Conservation (phyloP, 2,797 vertebrate genomes). For the Perodicticus potto region DNA sequence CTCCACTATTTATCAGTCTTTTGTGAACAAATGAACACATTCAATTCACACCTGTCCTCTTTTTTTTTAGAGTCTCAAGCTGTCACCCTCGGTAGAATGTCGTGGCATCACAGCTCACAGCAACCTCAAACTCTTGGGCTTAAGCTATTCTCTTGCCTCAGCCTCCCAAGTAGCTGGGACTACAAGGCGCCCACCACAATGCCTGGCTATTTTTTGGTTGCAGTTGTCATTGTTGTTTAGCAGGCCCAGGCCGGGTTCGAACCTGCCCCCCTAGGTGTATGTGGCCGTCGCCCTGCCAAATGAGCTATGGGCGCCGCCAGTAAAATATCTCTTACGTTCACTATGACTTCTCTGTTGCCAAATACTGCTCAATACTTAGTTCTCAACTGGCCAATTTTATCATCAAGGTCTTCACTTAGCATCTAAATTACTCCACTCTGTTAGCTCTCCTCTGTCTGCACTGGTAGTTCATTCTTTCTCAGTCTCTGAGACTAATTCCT, state of each 20-base stretch:
- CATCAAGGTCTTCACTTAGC: neutral
- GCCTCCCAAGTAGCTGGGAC: too few species aligned
- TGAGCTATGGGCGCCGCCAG: neutral
- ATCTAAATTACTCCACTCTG: neutral
- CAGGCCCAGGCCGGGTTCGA: too few species aligned
- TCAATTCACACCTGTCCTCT: neutral
- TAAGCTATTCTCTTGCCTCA: too few species aligned
- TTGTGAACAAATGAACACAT: neutral
- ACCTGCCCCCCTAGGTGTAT: too few species aligned
- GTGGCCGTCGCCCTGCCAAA: too few species aligned
- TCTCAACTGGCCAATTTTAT: neutral
- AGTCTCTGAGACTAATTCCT: neutral
- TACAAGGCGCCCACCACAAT: too few species aligned
- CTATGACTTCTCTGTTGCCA: neutral
- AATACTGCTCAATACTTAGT: conserved; percentile 8
- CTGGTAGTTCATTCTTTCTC: neutral
- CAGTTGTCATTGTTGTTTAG: too few species aligned
- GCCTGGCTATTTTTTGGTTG: too few species aligned
- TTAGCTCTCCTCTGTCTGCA: neutral
- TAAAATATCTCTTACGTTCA: neutral
- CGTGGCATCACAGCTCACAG: too few species aligned
- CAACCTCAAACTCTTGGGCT: too few species aligned
- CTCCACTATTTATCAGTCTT: neutral
- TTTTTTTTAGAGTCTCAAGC: too few species aligned
- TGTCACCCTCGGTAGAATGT: too few species aligned